Conservation (phyloP, 2,113 vertebrate species). For the Nibea coibor region DNA sequence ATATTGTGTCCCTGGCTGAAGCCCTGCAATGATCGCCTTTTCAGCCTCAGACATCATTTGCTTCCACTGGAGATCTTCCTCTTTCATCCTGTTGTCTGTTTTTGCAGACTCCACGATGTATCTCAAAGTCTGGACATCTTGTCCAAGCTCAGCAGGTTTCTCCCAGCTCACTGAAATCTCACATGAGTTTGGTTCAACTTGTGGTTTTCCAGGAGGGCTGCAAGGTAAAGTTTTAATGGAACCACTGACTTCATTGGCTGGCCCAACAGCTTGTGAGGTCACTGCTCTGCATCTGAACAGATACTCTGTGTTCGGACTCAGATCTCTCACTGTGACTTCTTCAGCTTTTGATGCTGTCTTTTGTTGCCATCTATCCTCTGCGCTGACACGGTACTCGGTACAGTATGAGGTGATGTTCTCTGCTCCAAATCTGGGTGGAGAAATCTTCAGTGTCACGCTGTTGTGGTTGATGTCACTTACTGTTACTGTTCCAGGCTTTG, state of each 20-base stretch:
- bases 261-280: conserved; percentile 53
- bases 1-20: conserved; percentile 46
- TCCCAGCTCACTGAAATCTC: conserved; percentile 11
- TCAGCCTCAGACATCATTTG: neutral
- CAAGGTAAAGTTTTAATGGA: conserved; percentile 22
- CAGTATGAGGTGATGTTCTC: conserved; percentile 51
- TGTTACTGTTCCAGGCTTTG: conserved; percentile 51
- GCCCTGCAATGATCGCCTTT: conserved; percentile 4
- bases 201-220: conserved; percentile 33
- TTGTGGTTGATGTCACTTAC: conserved; percentile 22
- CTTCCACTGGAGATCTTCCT: conserved; percentile 11
- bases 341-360: neutral
- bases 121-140: neutral
- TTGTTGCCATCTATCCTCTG: conserved; percentile 52
- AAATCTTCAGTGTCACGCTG: conserved; percentile 57
- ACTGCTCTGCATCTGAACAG: conserved; percentile 60
- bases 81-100: neutral
- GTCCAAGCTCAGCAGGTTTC: conserved; percentile 26
- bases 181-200: neutral
- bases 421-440: conserved; percentile 50
- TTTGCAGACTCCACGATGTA: conserved; percentile 26
- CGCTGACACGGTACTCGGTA: conserved; percentile 47
- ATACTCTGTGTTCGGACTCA: conserved; percentile 53
- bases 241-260: conserved; percentile 29
- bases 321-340: conserved; percentile 41